Percentiles rank a stretch among this genome's conserved stretches.
phyloP scores from a whole-genome alignment of 2,113 vertebrate species.

The Rhizomys pruinosus region DNA sequence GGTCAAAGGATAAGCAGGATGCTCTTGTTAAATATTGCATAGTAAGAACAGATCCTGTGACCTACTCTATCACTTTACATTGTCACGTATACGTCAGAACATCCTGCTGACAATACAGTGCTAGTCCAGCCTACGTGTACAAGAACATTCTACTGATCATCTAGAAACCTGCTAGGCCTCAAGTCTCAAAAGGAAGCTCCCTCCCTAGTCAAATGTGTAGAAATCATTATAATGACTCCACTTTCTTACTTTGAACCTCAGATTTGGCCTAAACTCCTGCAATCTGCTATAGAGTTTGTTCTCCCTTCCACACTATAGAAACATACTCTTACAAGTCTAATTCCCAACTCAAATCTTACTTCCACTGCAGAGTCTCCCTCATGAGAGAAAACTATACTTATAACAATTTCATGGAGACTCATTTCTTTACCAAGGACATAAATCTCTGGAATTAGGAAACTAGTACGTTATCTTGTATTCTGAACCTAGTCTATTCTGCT shows the following conservation, averaged over 20 bases:
- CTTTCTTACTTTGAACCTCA: neutral
- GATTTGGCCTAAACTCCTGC: neutral
- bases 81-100: neutral
- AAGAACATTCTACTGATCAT: neutral
- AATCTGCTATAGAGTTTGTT: neutral
- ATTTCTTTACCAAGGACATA: neutral
- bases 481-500: neutral
- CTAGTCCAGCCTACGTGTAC: neutral
- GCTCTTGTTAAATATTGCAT: neutral
- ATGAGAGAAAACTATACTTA: neutral
- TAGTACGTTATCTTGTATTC: neutral
- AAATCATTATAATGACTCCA: neutral
- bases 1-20: neutral
- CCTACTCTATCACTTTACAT: neutral
- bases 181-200: neutral
- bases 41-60: neutral
- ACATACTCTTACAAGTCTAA: neutral
- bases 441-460: neutral
- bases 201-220: neutral
- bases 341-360: neutral
- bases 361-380: neutral
- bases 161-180: neutral
- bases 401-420: neutral
- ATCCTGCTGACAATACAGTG: neutral
- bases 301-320: neutral